Percentiles rank a stretch among this genome's conserved stretches.
phyloP scores from a whole-genome alignment of 2,797 vertebrate species.

The Picus viridis region DNA sequence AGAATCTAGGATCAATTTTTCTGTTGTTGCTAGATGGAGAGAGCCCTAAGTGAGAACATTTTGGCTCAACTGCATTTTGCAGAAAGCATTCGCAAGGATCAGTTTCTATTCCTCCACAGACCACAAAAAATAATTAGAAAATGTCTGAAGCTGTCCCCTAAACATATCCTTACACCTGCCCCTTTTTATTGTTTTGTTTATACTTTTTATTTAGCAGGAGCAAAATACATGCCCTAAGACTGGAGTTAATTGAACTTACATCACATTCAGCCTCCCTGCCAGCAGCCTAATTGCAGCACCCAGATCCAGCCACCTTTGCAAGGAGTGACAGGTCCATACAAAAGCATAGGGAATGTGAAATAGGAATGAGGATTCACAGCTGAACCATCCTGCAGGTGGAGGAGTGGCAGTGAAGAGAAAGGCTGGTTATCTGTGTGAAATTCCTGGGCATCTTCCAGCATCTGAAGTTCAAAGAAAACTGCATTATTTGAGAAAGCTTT shows the following conservation, averaged over 20 bases:
- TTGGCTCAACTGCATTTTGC: background rate
- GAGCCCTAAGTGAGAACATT: background rate
- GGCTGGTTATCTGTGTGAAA: background rate
- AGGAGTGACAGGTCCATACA: background rate
- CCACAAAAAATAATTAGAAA: background rate
- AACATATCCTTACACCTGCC: background rate
- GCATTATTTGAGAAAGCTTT: slow-evolving; percentile 56
- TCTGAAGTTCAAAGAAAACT: slow-evolving; percentile 45
- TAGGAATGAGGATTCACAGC: background rate
- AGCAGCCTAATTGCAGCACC: background rate
- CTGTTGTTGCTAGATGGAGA: background rate
- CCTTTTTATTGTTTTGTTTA: background rate
- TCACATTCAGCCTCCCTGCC: background rate
- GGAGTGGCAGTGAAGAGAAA: background rate
- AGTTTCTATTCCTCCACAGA: background rate
- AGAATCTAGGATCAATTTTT: background rate
- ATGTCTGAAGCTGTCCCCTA: background rate
- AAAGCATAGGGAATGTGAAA: background rate
- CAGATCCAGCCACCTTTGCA: background rate
- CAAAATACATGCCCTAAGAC: background rate
- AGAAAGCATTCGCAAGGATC: background rate
- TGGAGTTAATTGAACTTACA: background rate
- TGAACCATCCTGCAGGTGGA: background rate
- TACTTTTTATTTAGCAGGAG: background rate
- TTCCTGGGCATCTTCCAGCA: slow-evolving; percentile 37